phyloP scores from a whole-genome alignment of 2,113 vertebrate species.

The Leucosticte australis region DNA sequence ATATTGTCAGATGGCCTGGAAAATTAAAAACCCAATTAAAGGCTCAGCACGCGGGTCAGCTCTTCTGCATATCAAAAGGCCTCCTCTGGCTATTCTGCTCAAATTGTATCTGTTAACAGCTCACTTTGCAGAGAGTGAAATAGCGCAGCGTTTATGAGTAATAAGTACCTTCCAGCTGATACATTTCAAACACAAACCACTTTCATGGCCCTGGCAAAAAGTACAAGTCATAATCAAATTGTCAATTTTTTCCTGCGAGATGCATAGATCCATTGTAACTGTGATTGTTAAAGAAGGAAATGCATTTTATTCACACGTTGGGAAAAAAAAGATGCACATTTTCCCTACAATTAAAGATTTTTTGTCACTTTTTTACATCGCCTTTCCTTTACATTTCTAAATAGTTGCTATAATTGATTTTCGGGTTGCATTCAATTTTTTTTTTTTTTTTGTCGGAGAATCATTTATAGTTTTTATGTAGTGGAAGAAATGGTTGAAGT shows the following conservation, averaged over 20 bases:
- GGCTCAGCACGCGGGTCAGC: conserved; percentile 97
- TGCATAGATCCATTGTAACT: conserved; percentile 86
- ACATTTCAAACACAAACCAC: conserved; percentile 96
- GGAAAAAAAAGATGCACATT: conserved; percentile 83
- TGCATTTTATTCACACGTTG: conserved; percentile 91
- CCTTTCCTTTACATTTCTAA: conserved; percentile 85
- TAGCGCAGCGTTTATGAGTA: conserved; percentile 95
- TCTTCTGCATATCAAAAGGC: conserved; percentile 99
- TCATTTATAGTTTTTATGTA: conserved; percentile 94
- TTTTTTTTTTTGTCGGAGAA: conserved; percentile 78
- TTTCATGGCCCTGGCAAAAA: conserved; percentile 88
- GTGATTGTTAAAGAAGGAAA: conserved; percentile 86
- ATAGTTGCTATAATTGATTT: conserved; percentile 85
- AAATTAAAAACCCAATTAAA: conserved; percentile 99
- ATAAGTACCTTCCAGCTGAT: conserved; percentile 95
- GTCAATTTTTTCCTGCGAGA: conserved; percentile 89
- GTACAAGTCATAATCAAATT: conserved; percentile 95
- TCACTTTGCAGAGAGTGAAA: conserved; percentile 97
- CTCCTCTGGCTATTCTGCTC: conserved; percentile 97
- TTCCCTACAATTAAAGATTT: conserved; percentile 88
- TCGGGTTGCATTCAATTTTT: conserved; percentile 75
- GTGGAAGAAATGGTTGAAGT: conserved; percentile 93
- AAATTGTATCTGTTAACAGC: conserved; percentile 99
- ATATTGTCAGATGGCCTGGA: conserved; percentile 99
- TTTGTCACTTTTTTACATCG: conserved; percentile 83